Percentiles rank a stretch among this genome's conserved stretches.
Evolutionary conservation across 1,140 invertebrate species (phyloP).

Genomic region (Drosophila parabipectinata): DNA sequence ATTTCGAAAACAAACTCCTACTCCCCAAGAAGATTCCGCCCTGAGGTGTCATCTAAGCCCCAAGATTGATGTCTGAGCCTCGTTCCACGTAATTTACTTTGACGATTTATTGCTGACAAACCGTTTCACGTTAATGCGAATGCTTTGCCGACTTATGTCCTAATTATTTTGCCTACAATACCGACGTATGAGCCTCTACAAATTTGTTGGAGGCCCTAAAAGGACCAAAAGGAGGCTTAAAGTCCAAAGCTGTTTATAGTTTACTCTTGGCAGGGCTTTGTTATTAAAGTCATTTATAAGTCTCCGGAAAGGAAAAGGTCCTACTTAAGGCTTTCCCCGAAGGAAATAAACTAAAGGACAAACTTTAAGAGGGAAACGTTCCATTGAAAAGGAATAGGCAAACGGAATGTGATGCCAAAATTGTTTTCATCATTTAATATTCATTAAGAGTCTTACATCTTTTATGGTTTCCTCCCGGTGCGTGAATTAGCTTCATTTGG

Average conservation of each 20-base stretch:
- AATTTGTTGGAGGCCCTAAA: not conserved
- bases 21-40: not conserved
- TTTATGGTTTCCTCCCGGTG: conserved; percentile 26
- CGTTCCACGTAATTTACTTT: conserved; percentile 54
- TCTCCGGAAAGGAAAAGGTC: conserved; percentile 10
- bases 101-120: conserved; percentile 65
- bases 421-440: conserved; percentile 38
- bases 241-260: conserved; percentile 52
- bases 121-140: conserved; percentile 38
- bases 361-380: not conserved
- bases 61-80: conserved; percentile 63
- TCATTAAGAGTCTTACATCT: conserved; percentile 42
- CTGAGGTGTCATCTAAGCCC: conserved; percentile 37
- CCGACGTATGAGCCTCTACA: conserved; percentile 3
- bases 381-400: conserved; percentile 13
- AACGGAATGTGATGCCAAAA: conserved; percentile 12
- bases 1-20: conserved; percentile 12
- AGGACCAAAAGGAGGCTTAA: not conserved
- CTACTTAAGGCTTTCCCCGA: not conserved
- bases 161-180: conserved; percentile 57
- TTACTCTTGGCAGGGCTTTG: conserved; percentile 26
- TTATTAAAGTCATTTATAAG: conserved; percentile 42
- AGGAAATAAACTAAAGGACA: not conserved
- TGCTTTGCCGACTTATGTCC: conserved; percentile 32
- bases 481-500: conserved; percentile 60